A percentile compares a stretch with the other conserved stretches of the same genome.
Evolutionary conservation across 2,888 invertebrate species (phyloP).

Genomic region (Brachyptera risi): DNA sequence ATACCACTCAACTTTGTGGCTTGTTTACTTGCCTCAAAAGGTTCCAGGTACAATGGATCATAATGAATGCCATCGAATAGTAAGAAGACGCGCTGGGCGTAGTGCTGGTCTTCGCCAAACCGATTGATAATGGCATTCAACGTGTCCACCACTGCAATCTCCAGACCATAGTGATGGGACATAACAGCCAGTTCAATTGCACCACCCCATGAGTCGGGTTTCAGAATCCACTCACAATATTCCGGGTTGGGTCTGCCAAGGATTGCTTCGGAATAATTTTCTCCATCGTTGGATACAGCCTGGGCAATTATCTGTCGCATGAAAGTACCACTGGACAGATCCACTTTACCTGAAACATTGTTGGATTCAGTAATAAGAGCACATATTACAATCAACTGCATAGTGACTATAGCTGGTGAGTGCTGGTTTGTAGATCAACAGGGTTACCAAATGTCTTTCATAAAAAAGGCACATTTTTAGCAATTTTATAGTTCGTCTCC

Average conservation of each 20-base stretch:
- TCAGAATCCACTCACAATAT: slow-evolving; percentile 88
- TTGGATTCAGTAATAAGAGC: no score
- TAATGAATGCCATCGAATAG: slow-evolving; percentile 96
- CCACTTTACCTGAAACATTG: slow-evolving; percentile 59
- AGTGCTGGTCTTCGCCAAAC: slow-evolving; percentile 89
- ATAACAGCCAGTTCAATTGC: slow-evolving; percentile 89
- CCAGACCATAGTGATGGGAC: slow-evolving; percentile 79
- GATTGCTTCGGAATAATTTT: slow-evolving; percentile 79
- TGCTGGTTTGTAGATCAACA: no score
- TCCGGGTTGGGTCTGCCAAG: slow-evolving; percentile 78
- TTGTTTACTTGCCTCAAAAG: slow-evolving; percentile 69
- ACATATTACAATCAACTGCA: slow-evolving; percentile 6
- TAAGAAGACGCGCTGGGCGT: slow-evolving; percentile 76
- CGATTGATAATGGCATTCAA: slow-evolving; percentile 85
- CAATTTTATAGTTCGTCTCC: no score
- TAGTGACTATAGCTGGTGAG: no score
- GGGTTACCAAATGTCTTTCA: no score
- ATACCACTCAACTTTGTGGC: no score
- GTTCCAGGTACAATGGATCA: slow-evolving; percentile 87
- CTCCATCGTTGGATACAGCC: slow-evolving; percentile 70
- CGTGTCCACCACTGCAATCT: slow-evolving; percentile 92
- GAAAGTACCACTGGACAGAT: slow-evolving; percentile 65
- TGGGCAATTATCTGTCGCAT: slow-evolving; percentile 87
- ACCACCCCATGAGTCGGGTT: slow-evolving; percentile 90
- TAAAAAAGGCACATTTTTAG: no score